Conservation (phyloP, 2,113 vertebrate genomes). For the Colinus virginianus region DNA sequence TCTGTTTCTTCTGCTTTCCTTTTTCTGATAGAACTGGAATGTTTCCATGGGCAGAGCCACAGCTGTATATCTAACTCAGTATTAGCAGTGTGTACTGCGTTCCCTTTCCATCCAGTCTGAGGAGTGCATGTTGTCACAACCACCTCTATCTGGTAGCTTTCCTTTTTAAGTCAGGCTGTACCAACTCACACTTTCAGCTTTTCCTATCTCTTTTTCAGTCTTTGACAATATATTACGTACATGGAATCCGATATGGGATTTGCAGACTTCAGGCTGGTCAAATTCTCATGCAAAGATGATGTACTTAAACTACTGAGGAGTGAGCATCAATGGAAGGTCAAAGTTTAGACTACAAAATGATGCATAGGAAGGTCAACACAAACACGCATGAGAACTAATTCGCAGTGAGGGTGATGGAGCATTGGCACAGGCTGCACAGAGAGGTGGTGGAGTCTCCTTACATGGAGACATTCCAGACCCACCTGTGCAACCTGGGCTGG, state of each 20-base stretch:
- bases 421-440: no score
- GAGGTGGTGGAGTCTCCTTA: no score
- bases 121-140: not conserved
- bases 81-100: not conserved
- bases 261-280: not conserved
- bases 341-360: not conserved
- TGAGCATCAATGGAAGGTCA: not conserved
- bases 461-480: no score
- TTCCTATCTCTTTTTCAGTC: not conserved
- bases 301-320: not conserved
- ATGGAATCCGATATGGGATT: not conserved
- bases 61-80: not conserved
- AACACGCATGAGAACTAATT: no score
- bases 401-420: no score
- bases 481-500: no score
- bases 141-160: not conserved
- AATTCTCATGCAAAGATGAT: not conserved
- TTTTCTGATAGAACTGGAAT: not conserved
- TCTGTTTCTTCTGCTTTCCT: not conserved
- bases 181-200: not conserved
- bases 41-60: not conserved
- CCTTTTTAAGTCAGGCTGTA: not conserved
- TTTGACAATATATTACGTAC: not conserved
- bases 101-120: not conserved
- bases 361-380: no score